These are phyloP conservation scores for Phaenicophaeus curvirostris DNA, from an alignment of 2,797 vertebrate genomes.

Conservation along the genomic window DNA sequence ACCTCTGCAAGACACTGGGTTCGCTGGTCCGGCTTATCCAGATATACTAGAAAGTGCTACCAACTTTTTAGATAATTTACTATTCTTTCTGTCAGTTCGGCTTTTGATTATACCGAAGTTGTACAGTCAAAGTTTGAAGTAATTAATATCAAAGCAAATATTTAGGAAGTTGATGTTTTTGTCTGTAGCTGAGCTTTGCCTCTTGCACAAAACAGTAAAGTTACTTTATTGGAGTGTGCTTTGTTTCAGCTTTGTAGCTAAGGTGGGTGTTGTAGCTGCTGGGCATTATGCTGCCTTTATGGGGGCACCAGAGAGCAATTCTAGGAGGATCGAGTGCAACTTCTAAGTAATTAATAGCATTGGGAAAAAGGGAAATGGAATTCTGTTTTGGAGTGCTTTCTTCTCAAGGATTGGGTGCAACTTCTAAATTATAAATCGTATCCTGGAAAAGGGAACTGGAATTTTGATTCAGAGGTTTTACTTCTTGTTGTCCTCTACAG, in stretches of 20 bases:
- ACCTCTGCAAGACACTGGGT: background rate
- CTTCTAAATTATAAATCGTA: background rate
- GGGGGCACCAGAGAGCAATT: background rate
- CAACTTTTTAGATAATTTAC: background rate
- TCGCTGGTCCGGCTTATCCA: background rate
- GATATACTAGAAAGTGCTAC: background rate
- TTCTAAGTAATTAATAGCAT: background rate
- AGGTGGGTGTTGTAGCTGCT: background rate
- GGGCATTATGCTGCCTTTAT: background rate
- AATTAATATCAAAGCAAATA: background rate
- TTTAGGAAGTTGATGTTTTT: background rate
- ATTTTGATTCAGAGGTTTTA: background rate
- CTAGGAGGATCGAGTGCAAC: background rate
- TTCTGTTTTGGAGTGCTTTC: background rate
- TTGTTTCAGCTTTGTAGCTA: constrained; percentile 8
- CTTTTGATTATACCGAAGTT: background rate
- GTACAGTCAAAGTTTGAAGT: background rate
- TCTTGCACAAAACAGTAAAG: background rate
- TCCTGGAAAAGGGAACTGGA: background rate
- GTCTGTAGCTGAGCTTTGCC: background rate
- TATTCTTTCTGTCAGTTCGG: background rate
- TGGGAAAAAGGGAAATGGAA: background rate
- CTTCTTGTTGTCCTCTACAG: background rate
- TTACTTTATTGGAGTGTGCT: background rate
- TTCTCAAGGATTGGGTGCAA: background rate